A percentile compares a stretch with the other conserved stretches of the same genome.
These are phyloP conservation scores for Loxodonta africana DNA, from an alignment of 2,113 vertebrate genomes.

Conservation along the genomic window DNA sequence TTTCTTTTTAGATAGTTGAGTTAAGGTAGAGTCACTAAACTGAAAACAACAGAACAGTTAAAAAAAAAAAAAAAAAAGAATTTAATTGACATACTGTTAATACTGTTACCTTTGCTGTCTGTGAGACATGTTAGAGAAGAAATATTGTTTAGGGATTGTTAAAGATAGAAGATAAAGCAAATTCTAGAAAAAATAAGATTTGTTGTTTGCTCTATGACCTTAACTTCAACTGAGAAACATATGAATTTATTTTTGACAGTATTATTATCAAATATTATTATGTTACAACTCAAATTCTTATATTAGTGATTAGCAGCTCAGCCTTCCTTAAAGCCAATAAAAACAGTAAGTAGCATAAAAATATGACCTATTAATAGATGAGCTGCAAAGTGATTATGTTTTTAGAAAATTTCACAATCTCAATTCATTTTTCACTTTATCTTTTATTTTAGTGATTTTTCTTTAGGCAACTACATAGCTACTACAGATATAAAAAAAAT, in stretches of 20 bases:
- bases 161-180: constrained; percentile 58
- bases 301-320: background rate
- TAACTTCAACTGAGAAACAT: constrained; percentile 69
- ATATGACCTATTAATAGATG: background rate
- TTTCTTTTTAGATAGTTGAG: constrained; percentile 22
- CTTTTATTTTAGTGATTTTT: constrained; percentile 9
- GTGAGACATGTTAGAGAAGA: constrained; percentile 1
- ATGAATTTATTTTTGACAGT: background rate
- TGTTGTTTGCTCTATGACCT: background rate
- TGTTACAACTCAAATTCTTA: background rate
- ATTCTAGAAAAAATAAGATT: constrained; percentile 58
- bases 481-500: background rate
- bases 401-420: constrained; percentile 67
- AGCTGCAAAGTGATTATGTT: background rate
- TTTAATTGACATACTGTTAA: constrained; percentile 1
- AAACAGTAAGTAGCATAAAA: background rate
- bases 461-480: constrained; percentile 9
- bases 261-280: background rate
- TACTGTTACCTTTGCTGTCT: background rate
- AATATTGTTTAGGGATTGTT: constrained; percentile 54
- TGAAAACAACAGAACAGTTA: background rate
- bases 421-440: background rate
- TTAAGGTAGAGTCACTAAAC: constrained; percentile 29
- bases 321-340: constrained; percentile 24
- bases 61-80: background rate